Percentiles rank a stretch among this genome's conserved stretches.
These are phyloP conservation scores for Pseudotriccus pelzelni DNA, from an alignment of 2,797 vertebrate species.

Conservation along the genomic window DNA sequence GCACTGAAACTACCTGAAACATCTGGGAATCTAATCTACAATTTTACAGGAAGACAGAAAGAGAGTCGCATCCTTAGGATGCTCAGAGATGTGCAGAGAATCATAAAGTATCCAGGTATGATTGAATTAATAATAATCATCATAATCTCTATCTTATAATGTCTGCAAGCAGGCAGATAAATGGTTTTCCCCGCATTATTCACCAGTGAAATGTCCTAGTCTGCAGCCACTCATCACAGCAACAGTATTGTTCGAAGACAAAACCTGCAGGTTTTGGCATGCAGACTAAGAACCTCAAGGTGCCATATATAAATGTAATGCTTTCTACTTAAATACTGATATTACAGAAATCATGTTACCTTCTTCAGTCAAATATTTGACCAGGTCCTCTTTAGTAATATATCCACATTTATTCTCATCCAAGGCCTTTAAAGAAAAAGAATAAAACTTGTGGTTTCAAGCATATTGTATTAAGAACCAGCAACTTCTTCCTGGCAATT, in stretches of 20 bases:
- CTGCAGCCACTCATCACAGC: neutral
- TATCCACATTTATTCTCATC: constrained; percentile 86
- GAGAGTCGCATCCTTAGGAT: neutral
- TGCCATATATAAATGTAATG: neutral
- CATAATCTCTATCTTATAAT: neutral
- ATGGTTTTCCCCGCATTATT: neutral
- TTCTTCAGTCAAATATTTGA: constrained; percentile 88
- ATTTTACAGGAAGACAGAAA: neutral
- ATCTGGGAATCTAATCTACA: neutral
- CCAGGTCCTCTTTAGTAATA: constrained; percentile 84
- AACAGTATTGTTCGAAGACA: neutral
- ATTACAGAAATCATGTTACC: constrained; percentile 75
- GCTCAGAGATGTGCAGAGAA: neutral
- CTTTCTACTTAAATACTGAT: constrained; percentile 7
- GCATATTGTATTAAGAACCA: neutral
- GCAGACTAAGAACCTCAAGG: neutral
- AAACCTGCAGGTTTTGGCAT: neutral
- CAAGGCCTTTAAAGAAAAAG: constrained; percentile 80
- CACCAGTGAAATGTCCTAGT: neutral
- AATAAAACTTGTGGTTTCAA: neutral
- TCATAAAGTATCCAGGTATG: neutral
- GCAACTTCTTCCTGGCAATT: neutral
- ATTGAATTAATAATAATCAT: neutral
- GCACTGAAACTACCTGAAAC: constrained; percentile 7
- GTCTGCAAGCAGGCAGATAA: neutral